Conservation (phyloP, 2,113 vertebrate species). For the Neogobius melanostomus region DNA sequence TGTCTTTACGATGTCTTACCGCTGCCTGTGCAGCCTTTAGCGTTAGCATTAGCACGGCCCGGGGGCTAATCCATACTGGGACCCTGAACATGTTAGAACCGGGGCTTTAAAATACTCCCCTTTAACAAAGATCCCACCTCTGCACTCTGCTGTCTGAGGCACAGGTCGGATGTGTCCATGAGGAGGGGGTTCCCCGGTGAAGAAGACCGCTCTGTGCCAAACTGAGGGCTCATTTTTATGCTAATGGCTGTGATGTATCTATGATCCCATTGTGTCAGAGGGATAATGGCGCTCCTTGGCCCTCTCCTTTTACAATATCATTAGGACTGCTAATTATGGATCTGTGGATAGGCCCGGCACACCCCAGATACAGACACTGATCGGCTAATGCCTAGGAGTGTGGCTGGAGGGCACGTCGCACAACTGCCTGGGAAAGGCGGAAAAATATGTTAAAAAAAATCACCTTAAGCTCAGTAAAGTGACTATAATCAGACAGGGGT, state of each 20-base stretch:
- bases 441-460: background rate
- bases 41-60: constrained; percentile 63
- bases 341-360: constrained; percentile 40
- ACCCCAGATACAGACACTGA: constrained; percentile 5
- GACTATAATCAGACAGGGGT: background rate
- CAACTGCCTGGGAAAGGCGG: background rate
- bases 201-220: constrained; percentile 35
- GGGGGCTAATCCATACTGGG: constrained; percentile 59
- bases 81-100: constrained; percentile 55
- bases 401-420: background rate
- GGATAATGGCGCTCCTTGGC: constrained; percentile 62
- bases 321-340: constrained; percentile 68
- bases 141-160: background rate
- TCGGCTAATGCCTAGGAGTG: background rate
- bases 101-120: constrained; percentile 29
- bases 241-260: constrained; percentile 68
- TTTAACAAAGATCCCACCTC: constrained; percentile 6
- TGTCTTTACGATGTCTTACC: constrained; percentile 57
- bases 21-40: constrained; percentile 60
- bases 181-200: constrained; percentile 41
- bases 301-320: constrained; percentile 55
- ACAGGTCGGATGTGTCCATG: constrained; percentile 9
- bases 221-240: constrained; percentile 66
- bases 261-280: constrained; percentile 75
- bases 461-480: background rate